Percentiles rank a stretch among this genome's conserved stretches.
Evolutionary conservation across 2,888 invertebrate species (phyloP).

Genomic region (Sesia apiformis): DNA sequence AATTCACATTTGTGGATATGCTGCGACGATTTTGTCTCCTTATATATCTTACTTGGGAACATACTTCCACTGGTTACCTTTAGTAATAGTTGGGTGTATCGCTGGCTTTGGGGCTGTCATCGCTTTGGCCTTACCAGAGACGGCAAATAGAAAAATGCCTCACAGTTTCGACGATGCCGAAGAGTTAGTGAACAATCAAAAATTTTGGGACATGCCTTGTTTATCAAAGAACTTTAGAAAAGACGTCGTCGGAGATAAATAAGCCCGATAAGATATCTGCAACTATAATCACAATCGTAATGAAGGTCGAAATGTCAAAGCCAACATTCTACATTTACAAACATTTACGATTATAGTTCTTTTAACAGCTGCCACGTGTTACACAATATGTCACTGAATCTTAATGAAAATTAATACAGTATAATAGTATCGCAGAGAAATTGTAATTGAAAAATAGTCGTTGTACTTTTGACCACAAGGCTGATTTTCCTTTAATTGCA

Average conservation of each 20-base stretch:
- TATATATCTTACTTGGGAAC: constrained; percentile 7
- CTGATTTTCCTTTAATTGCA: too few relatives aligned
- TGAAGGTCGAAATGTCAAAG: too few relatives aligned
- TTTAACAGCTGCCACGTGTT: too few relatives aligned
- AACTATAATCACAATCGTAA: too few relatives aligned
- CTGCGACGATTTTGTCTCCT: constrained; percentile 5
- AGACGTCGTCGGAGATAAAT: not conserved
- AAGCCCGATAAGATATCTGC: too few relatives aligned
- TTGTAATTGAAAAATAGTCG: too few relatives aligned
- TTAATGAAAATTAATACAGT: too few relatives aligned
- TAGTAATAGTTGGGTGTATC: constrained; percentile 3
- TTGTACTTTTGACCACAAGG: too few relatives aligned
- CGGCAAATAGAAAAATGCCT: constrained; percentile 8
- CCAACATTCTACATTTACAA: too few relatives aligned
- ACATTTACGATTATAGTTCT: too few relatives aligned
- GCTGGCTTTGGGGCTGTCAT: constrained; percentile 3
- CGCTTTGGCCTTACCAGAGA: constrained; percentile 6
- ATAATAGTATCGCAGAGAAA: too few relatives aligned
- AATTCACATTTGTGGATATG: constrained; percentile 5
- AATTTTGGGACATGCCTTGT: constrained; percentile 24
- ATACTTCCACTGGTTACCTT: constrained; percentile 4
- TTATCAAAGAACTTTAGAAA: constrained; percentile 4
- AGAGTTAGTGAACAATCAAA: not conserved
- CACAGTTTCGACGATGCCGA: constrained; percentile 1
- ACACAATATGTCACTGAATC: too few relatives aligned